Conservation (phyloP, 1,140 invertebrate genomes). For the Ephestia elutella region DNA sequence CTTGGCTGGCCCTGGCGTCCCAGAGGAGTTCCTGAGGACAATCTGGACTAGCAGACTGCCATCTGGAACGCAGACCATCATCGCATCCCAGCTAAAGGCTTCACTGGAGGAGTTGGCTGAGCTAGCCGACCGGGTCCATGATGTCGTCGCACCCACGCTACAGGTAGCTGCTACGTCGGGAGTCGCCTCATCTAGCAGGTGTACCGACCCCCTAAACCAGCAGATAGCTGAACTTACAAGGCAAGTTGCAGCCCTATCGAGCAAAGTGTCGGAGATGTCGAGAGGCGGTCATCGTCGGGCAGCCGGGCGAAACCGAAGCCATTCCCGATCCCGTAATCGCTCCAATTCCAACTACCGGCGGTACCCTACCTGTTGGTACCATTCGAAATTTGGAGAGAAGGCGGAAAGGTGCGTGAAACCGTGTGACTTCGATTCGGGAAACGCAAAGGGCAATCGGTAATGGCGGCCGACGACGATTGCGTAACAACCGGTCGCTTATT, state of each 20-base stretch:
- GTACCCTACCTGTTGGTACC: slow-evolving; percentile 13
- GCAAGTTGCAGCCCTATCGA: slow-evolving; percentile 6
- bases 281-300: too few species aligned
- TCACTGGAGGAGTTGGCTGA: slow-evolving; percentile 14
- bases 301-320: too few species aligned
- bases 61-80: slow-evolving; percentile 9
- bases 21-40: slow-evolving; percentile 22
- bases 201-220: slow-evolving; percentile 14
- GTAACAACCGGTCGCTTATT: slow-evolving; percentile 11
- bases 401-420: slow-evolving; percentile 10
- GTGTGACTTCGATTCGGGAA: slow-evolving; percentile 9
- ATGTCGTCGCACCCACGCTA: neutral
- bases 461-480: slow-evolving; percentile 12
- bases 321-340: neutral
- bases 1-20: slow-evolving; percentile 19
- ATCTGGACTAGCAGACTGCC: slow-evolving; percentile 21
- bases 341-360: slow-evolving; percentile 5
- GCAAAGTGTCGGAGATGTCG: neutral
- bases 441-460: slow-evolving; percentile 11
- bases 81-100: slow-evolving; percentile 16
- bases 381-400: slow-evolving; percentile 1
- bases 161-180: neutral
- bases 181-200: neutral
- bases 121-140: slow-evolving; percentile 18
- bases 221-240: slow-evolving; percentile 11